Percentiles rank a stretch among this genome's conserved stretches.
These are phyloP conservation scores for Desmodus rotundus DNA, from an alignment of 2,113 vertebrate species.

Conservation along the genomic window DNA sequence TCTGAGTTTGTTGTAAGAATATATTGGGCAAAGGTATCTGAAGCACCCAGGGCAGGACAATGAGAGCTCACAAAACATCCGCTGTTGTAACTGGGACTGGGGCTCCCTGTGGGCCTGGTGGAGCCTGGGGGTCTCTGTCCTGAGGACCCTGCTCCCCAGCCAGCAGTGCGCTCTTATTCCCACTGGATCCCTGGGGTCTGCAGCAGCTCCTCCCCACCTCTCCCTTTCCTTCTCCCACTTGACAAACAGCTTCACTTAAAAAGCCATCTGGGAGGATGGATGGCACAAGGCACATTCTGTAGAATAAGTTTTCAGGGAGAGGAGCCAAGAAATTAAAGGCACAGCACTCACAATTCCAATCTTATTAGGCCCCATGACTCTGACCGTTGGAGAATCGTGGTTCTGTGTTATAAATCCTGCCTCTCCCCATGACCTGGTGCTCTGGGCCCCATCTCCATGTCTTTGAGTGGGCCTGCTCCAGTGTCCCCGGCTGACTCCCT, in stretches of 20 bases:
- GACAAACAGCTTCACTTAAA: slow-evolving; percentile 54
- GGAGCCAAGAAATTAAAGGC: slow-evolving; percentile 32
- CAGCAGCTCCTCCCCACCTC: not conserved
- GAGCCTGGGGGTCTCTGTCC: not conserved
- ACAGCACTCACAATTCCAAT: not conserved
- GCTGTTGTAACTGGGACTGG: rapidly evolving
- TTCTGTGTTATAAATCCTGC: not conserved
- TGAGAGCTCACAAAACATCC: not conserved
- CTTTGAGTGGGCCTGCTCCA: not conserved
- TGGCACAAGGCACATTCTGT: slow-evolving; percentile 40
- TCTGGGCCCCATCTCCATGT: not conserved
- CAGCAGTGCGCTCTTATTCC: rapidly evolving
- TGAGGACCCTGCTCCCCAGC: not conserved
- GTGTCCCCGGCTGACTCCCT: not conserved
- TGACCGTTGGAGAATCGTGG: not conserved
- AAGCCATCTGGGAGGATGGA: slow-evolving; percentile 58
- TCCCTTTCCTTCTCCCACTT: not conserved
- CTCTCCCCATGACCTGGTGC: not conserved
- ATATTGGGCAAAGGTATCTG: not conserved
- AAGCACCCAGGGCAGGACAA: not conserved
- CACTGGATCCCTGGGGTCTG: not conserved
- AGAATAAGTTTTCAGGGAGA: slow-evolving; percentile 2
- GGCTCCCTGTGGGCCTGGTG: not conserved
- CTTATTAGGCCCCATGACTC: slow-evolving; percentile 30
- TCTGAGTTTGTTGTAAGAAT: no score